Evolutionary conservation across 2,113 vertebrate species (phyloP), one percentile per base, ranked within the genome.

Genomic region (Hyla sarda): DNA sequence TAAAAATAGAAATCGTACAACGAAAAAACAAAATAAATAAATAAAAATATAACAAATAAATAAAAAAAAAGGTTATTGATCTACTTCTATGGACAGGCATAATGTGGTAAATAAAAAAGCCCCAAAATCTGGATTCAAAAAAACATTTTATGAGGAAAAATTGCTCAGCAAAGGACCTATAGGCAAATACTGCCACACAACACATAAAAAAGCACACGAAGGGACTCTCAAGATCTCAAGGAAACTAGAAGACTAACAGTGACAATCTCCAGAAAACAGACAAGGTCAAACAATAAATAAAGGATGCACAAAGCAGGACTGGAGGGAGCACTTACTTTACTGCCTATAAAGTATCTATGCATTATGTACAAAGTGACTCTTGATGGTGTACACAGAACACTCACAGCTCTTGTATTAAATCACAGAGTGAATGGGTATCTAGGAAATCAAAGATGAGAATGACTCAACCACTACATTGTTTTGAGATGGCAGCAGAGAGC

Each of bases 371-470:
- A n/a, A 71, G 67, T 41, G 67, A 71, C 67, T 71, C 67, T 71
- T 41, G 19, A 41, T 71, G 67, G 67, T 37, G 34, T 41, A 71
- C 67, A 71, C 32, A 71, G 17, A 71, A 71, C 67, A 71, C 67
- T 71, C 23, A 41, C 3, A 21, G 67, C 67, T 37, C 32, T 41
- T 71, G 34, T 9, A 41, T 71, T 21, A 41, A 9, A 23, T 71
- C 67, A 17, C 65, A 41, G 19, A 71, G 17, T 34, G 32, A 69
- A 21, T 69, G 16, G 16, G 6, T 19, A 69, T 69, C 37, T 34
- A 7, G 41, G 67, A 71, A 71, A 37, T 71, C 19, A 69, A 10
- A 41, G 67, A 37, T 0, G 9, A 71, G 67, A 71, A 71, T 37
- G 34, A 71, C 67, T 71, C 19, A 71, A 41, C 67, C 67, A 71